Conservation (phyloP, 30 jellyfish, hydroid and myxozoan genomes). For the Phacellophora camtschatica region DNA sequence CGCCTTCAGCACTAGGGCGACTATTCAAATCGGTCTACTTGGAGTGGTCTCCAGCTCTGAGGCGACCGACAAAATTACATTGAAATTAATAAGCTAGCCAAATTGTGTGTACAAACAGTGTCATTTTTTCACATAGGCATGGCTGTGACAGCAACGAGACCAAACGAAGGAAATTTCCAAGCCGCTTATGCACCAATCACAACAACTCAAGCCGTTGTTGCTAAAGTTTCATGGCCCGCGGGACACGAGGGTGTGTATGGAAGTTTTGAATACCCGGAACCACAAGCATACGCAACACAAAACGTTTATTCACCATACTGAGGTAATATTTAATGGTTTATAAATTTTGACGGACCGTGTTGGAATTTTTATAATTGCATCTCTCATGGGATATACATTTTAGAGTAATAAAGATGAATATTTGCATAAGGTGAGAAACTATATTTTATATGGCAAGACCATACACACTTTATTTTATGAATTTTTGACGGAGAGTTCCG, state of each 20-base stretch:
- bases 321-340: conserved; percentile 47
- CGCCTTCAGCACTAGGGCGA: too few species aligned
- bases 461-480: neutral
- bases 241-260: conserved; percentile 87
- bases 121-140: too few species aligned
- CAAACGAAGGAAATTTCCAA: conserved; percentile 61
- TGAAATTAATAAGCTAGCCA: too few species aligned
- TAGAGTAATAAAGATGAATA: conserved; percentile 56
- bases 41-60: too few species aligned
- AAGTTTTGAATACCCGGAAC: conserved; percentile 87
- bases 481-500: neutral
- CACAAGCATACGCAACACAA: conserved; percentile 69
- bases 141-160: conserved; percentile 52
- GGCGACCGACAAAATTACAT: too few species aligned
- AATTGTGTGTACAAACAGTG: too few species aligned
- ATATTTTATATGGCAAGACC: conserved; percentile 47
- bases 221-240: conserved; percentile 96
- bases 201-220: conserved; percentile 87
- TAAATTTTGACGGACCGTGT: neutral
- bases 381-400: conserved; percentile 14
- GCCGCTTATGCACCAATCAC: conserved; percentile 96
- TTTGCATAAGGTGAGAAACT: conserved; percentile 8
- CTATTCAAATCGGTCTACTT: too few species aligned
- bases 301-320: conserved; percentile 67
- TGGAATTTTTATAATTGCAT: conserved; percentile 13